A percentile compares a stretch with the other conserved stretches of the same genome.
These are phyloP conservation scores for Ptilonorhynchus violaceus DNA, from an alignment of 2,113 vertebrate species.

Conservation along the genomic window DNA sequence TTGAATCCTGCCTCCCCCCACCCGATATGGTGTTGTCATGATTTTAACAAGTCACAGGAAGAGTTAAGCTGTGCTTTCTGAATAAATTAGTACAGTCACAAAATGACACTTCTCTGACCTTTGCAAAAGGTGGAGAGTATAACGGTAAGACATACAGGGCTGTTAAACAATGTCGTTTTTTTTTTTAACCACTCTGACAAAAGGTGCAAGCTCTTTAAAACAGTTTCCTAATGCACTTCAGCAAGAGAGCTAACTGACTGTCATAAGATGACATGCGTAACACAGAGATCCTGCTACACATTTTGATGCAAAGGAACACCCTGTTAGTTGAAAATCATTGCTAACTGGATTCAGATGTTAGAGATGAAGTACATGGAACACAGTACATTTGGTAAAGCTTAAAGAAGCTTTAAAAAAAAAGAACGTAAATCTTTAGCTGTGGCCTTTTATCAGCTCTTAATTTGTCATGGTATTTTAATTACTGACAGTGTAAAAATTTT, in stretches of 20 bases:
- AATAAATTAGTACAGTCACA: conserved; percentile 65
- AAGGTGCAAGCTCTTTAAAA: conserved; percentile 34
- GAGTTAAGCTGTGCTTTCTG: conserved; percentile 44
- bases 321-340: conserved; percentile 58
- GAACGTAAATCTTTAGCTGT: conserved; percentile 69
- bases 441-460: conserved; percentile 78
- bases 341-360: conserved; percentile 78
- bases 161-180: conserved; percentile 25
- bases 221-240: conserved; percentile 38
- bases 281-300: conserved; percentile 46
- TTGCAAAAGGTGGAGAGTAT: conserved; percentile 19
- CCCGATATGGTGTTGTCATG: conserved; percentile 59
- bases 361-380: conserved; percentile 50
- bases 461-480: conserved; percentile 77
- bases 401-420: conserved; percentile 57
- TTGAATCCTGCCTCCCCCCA: conserved; percentile 2
- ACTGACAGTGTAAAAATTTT: conserved; percentile 65
- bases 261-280: conserved; percentile 18
- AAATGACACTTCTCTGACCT: conserved; percentile 51
- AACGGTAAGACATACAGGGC: conserved; percentile 43
- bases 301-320: conserved; percentile 60
- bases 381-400: conserved; percentile 73
- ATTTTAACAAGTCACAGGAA: conserved; percentile 38
- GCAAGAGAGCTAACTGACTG: conserved; percentile 45
- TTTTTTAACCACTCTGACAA: conserved; percentile 49